Evolutionary conservation across 1,140 invertebrate species (phyloP), one percentile per base, ranked within the genome.

Genomic region (Diachasma alloeum): DNA sequence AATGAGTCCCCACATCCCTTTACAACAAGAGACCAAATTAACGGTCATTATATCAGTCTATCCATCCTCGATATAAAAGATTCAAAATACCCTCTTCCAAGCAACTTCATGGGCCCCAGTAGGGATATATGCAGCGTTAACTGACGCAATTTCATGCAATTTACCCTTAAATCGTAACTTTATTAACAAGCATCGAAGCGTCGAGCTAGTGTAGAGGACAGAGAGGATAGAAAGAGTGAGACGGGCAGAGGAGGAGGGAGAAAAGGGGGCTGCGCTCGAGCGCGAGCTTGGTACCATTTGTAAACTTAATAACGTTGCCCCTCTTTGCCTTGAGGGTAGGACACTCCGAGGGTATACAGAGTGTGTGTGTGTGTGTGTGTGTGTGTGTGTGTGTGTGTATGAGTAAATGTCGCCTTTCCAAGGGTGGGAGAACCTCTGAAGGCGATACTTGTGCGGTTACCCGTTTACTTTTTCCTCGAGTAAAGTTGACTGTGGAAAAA

Each of bases 121-220:
- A 10, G 39, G 48, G 19, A 56, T 19, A 56, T 19, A 70, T 42
- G 79, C 72, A 70, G 76, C 78, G 76, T 83, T 85, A 86, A 87
- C 81, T 82, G 79, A 81, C 80, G 48, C 48, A 87, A 87, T 88
- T 88, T 87, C 83, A 85, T 85, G 84, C 83, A 84, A 87, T 87
- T 88, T 87, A 87, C 84, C 84, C 83, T 87, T 87, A 82, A 87
- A 88, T 88, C 83, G 85, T 87, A 88, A 88, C 83, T 88, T 87
- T 81, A 86, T 85, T 86, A 88, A 86, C 85, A 77, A 79, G 80
- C 78, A 72, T 78, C 77, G 67, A 46, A 75, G 67, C 48, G 73
- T 53, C 59, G 44, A 59, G 46, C 53, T 22, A 10, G 9, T 9
- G 15, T 19, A 56, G 6, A 19, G 9, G 48, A 56, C 15, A 56